Conservation (phyloP, 2,113 vertebrate genomes). For the Pterocles orientalis region DNA sequence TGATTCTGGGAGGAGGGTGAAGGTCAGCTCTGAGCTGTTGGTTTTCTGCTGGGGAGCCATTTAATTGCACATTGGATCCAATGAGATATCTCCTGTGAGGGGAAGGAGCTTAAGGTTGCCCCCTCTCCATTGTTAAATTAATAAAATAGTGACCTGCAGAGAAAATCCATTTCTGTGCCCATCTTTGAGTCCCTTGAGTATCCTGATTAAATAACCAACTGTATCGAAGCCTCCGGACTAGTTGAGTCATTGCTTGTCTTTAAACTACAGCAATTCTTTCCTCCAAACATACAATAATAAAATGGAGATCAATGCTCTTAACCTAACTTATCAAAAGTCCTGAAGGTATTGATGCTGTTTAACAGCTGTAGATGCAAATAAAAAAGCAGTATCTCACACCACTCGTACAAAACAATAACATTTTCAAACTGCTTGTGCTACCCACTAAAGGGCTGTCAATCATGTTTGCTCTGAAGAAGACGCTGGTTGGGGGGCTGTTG, state of each 20-base stretch:
- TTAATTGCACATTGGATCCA: background rate
- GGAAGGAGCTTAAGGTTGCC: background rate
- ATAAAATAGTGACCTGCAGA: conserved; percentile 32
- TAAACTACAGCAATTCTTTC: background rate
- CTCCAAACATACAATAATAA: conserved; percentile 28
- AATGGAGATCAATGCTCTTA: conserved; percentile 50
- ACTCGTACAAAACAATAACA: background rate
- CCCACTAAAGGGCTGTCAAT: conserved; percentile 25
- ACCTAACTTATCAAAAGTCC: conserved; percentile 15
- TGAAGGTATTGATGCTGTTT: conserved; percentile 31
- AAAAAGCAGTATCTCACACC: conserved; percentile 23
- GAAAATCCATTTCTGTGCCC: conserved; percentile 44
- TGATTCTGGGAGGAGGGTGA: background rate
- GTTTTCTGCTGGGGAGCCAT: background rate
- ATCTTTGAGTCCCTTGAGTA: conserved; percentile 39
- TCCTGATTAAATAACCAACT: conserved; percentile 45
- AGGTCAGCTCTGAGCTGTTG: background rate
- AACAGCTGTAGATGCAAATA: conserved; percentile 41
- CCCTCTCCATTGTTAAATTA: conserved; percentile 19
- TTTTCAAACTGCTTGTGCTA: conserved; percentile 17
- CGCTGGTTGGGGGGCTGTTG: background rate
- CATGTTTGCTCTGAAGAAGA: background rate
- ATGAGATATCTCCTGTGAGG: background rate
- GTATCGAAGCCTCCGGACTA: background rate
- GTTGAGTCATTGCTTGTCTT: conserved; percentile 16